Evolutionary conservation across 2,888 invertebrate genomes (phyloP).

Genomic region (Crocallis elinguaria): DNA sequence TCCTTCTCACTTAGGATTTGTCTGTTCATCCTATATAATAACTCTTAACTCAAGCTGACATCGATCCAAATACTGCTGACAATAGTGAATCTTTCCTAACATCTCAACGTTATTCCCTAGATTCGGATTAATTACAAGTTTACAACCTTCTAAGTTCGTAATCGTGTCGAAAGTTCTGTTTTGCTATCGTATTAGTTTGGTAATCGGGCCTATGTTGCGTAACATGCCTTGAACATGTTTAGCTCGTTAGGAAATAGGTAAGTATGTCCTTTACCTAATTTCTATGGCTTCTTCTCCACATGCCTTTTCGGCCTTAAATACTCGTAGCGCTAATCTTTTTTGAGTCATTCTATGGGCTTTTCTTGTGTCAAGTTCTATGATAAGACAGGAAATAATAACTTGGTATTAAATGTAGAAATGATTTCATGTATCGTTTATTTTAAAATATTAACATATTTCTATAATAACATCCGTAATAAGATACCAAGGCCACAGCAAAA

Average conservation of each 20-base stretch:
- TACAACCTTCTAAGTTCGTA: conserved; percentile 2
- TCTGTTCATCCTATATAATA: too few relatives aligned
- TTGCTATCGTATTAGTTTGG: conserved; percentile 28
- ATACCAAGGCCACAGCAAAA: too few relatives aligned
- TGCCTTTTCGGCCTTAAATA: background rate
- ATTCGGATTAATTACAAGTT: background rate
- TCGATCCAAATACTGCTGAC: too few relatives aligned
- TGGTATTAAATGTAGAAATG: background rate
- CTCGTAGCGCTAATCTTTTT: conserved; percentile 14
- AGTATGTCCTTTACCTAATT: conserved; percentile 17
- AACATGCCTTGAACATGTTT: conserved; percentile 7
- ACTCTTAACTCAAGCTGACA: too few relatives aligned
- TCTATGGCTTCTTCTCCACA: conserved; percentile 12
- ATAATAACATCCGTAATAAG: too few relatives aligned
- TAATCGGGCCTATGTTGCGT: background rate
- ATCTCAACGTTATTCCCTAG: too few relatives aligned
- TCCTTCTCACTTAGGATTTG: too few relatives aligned
- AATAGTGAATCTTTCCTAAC: too few relatives aligned
- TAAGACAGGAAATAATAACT: background rate
- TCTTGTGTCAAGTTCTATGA: background rate
- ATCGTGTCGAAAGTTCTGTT: conserved; percentile 29
- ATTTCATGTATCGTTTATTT: background rate
- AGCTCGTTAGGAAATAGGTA: conserved; percentile 5
- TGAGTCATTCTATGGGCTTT: background rate
- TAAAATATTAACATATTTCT: background rate